Base-by-base conservation (phyloP, 92 coral and sea anemone genomes). In the Diadumene lineata region DNA sequence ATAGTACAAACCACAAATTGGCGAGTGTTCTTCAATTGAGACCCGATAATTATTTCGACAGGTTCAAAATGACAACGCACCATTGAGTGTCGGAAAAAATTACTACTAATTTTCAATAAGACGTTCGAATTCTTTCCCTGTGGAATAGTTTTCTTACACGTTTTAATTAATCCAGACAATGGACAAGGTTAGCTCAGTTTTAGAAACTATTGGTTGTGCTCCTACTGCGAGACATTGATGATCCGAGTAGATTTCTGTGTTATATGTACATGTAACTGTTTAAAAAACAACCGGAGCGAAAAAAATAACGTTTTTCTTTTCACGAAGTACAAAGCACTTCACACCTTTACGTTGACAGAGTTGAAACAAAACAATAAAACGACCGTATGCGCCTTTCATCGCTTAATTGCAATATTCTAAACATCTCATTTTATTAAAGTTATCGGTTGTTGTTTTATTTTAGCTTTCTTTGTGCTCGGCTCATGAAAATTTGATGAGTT, bases 401-500 rank as follows among this genome's bases (percentile, higher is more conserved):
- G 13, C 48, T 64, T 67, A 67, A 69, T 69, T 69, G 43, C 43
- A 25, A 69, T 43, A 43, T 50, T 50, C 24, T 50, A 50, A 48
- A 46, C 43, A 46, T 69, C 16, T 27, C 15, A 25, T 32, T 24
- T 38, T 10, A 33, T 34, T 34, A 32, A 66, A 69, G 30, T 23
- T 24, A 69, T 26, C 15, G 17, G 18, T 46, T 69, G 48, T 31
- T 22, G 18, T 46, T 24, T 34, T 24, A 48, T 69, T 48, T 43
- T 21, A 22, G 56, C 21, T 69, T 50, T 27, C 48, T 26, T 56
- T 64, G 68, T 66, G 38, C 57, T 62, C 21, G 71, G 38, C 75
- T 73, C 60, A 79, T 84, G 60, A 73, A 84, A 79, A 28, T 63
- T 79, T 84, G 50, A 84, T 84, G 65, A 65, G 55, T 60, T 21